These are phyloP conservation scores for Falco concolor DNA, from an alignment of 2,797 vertebrate species.

Conservation along the genomic window DNA sequence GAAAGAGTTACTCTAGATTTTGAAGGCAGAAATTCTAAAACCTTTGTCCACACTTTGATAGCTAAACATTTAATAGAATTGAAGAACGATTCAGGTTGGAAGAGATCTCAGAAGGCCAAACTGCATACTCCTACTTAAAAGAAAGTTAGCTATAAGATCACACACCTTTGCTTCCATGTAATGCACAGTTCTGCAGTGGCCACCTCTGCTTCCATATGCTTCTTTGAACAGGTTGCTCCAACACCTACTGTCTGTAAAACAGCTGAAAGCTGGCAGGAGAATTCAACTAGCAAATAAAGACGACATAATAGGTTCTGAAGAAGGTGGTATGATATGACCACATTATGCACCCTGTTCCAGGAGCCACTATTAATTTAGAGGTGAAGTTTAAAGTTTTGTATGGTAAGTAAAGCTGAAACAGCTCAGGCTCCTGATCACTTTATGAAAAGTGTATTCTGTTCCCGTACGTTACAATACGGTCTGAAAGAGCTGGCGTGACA, in stretches of 20 bases:
- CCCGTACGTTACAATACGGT: neutral
- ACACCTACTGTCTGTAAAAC: neutral
- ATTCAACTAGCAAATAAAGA: neutral
- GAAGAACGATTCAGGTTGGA: neutral
- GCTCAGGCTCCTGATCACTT: neutral
- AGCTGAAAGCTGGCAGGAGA: neutral
- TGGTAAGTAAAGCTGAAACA: neutral
- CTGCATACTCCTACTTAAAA: neutral
- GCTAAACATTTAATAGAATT: neutral
- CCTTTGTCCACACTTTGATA: neutral
- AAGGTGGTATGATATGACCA: neutral
- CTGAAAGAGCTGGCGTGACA: neutral
- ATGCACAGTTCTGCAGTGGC: neutral
- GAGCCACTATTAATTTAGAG: neutral
- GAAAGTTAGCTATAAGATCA: neutral
- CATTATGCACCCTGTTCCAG: neutral
- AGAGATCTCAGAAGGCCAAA: neutral
- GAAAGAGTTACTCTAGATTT: neutral
- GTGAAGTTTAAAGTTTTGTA: neutral
- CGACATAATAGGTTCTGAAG: neutral
- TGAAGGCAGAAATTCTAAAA: neutral
- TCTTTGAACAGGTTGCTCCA: neutral
- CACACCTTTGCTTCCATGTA: neutral
- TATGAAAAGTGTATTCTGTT: neutral
- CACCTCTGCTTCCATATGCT: neutral